Conservation (phyloP, 2,113 vertebrate genomes). For the Solenodon paradoxus region DNA sequence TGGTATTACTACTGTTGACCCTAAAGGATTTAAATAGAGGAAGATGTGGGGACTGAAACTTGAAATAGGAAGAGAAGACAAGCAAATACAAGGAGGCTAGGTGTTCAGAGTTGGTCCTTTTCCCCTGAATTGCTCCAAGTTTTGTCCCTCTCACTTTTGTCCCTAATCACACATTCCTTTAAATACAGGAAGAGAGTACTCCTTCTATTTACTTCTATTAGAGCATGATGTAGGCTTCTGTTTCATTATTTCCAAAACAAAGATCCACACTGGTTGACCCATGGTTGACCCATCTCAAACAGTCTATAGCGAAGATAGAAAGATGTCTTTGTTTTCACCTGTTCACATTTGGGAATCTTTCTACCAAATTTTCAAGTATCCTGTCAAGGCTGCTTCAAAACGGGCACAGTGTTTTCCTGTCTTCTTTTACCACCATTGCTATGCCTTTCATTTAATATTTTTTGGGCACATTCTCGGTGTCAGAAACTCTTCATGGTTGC, state of each 20-base stretch:
- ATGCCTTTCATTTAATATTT: neutral
- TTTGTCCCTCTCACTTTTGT: neutral
- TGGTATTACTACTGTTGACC: accelerated
- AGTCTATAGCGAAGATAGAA: neutral
- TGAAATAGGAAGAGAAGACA: neutral
- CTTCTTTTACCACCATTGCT: neutral
- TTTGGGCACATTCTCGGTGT: too few species aligned
- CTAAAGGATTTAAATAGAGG: neutral
- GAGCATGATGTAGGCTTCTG: neutral
- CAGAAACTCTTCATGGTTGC: neutral
- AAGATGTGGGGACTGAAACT: neutral
- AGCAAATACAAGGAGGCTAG: neutral
- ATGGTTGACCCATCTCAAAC: neutral
- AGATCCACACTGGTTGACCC: neutral
- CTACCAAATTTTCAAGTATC: neutral
- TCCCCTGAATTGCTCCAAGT: neutral
- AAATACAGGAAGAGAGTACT: too few species aligned
- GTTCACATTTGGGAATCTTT: neutral
- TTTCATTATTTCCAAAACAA: neutral
- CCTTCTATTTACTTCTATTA: neutral
- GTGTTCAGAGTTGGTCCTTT: neutral
- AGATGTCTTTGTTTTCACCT: neutral
- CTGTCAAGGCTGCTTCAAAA: neutral
- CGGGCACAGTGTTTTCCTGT: neutral
- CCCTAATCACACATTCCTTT: neutral